Percentiles rank a stretch among this genome's conserved stretches.
Conservation (phyloP, 2,888 invertebrate genomes). For the Byasa hedistus region DNA sequence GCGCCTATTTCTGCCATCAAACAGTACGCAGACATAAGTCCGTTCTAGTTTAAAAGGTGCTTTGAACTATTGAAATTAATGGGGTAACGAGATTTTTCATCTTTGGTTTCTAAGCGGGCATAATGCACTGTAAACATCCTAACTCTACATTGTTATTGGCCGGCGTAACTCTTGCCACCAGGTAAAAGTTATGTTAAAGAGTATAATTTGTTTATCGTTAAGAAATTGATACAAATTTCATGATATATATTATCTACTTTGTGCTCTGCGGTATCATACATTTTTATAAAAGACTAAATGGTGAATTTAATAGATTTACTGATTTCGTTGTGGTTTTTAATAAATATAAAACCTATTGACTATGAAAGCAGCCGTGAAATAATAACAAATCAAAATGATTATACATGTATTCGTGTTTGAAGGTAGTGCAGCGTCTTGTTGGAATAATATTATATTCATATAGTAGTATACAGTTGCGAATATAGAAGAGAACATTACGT, state of each 20-base stretch:
- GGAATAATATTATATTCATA: conserved; percentile 16
- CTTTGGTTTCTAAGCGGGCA: background rate
- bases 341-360: no score
- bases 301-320: no score
- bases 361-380: background rate
- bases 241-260: no score
- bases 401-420: conserved; percentile 3
- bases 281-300: no score
- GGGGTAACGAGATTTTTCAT: background rate
- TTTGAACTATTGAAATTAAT: background rate
- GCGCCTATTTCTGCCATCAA: background rate
- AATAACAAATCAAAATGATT: background rate
- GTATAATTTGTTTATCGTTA: no score
- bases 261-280: no score
- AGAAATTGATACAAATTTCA: no score
- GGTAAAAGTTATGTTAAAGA: no score
- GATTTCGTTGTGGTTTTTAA: no score
- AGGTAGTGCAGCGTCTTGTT: conserved; percentile 1
- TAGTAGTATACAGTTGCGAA: conserved; percentile 18
- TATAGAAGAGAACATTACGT: conserved; percentile 20
- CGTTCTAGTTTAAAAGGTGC: background rate
- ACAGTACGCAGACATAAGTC: background rate
- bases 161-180: no score
- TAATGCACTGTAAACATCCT: no score
- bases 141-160: no score